Base-by-base conservation (phyloP, 1,140 invertebrate species). In the Drosophila kepulauana region DNA sequence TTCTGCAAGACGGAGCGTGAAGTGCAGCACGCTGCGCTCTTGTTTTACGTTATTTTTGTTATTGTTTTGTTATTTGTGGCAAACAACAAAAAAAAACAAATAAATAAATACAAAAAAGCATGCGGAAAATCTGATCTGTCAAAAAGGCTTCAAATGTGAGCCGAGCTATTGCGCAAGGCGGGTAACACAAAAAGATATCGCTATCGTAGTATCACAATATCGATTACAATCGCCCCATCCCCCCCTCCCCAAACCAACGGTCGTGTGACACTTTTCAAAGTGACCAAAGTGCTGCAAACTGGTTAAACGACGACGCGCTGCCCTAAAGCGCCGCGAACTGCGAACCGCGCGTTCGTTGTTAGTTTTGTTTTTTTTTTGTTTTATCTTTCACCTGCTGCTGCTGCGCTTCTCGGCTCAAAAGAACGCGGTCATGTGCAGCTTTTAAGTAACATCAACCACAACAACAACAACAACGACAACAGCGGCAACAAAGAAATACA, bases 1-100 rank as follows among this genome's bases (percentile, higher is more conserved):
- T 88, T 88, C 85, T 88, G 85, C 85, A 89, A 88, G 85, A 85
- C 85, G 82, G 38, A 88, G 85, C 85, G 85, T 88, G 85, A 88
- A 88, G 85, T 85, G 78, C 78, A 87, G 66, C 49, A 62, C 67
- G 58, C 57, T 75, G 72, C 43, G 46, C 35, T 38, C 35, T 51
- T 64, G 48, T 75, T 79, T 63, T 76, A 52, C 30, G 66, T 76
- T 51, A 13, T 78, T 38, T 78, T 76, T 73, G 59, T 71, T 79
- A 30, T 81, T 77, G 20, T 72, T 82, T 65, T 68, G 68, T 46
- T 46, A 71, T 72, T 56, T 72, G 45, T 57, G 62, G 63, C 28
- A 77, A 25, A 25, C 20, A 25, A 1, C 2, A 20, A 20, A 20
- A 20, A 20, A 20, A 25, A 25, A 20, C 0, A 20, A 25, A 25